A percentile compares a stretch with the other conserved stretches of the same genome.
Conservation (phyloP, 1,140 invertebrate species). For the Zaprionus davidi region DNA sequence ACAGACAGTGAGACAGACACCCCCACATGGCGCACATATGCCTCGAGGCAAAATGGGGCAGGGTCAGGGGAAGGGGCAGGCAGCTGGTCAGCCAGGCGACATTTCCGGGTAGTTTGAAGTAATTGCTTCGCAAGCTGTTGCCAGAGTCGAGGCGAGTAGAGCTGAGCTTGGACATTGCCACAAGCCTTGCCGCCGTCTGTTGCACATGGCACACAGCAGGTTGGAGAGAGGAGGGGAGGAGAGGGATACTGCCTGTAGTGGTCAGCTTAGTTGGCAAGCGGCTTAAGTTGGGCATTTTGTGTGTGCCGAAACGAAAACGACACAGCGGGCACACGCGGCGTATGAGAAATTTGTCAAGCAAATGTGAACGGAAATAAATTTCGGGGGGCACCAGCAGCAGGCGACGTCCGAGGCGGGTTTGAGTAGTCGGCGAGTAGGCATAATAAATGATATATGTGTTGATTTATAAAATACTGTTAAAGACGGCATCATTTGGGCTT, state of each 20-base stretch:
- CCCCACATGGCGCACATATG: slow-evolving; percentile 27
- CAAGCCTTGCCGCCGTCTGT: slow-evolving; percentile 42
- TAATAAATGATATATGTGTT: background rate
- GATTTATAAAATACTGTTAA: background rate
- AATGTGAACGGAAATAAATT: slow-evolving; percentile 60
- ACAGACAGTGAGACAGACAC: slow-evolving; percentile 17
- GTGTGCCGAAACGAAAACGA: slow-evolving; percentile 13
- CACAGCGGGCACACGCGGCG: slow-evolving; percentile 55
- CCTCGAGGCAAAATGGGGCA: background rate
- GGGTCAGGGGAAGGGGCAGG: background rate
- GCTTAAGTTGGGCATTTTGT: slow-evolving; percentile 64
- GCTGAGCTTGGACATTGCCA: slow-evolving; percentile 23
- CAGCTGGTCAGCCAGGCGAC: slow-evolving; percentile 64
- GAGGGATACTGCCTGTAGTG: slow-evolving; percentile 36
- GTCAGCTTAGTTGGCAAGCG: slow-evolving; percentile 76
- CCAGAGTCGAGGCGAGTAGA: slow-evolving; percentile 28
- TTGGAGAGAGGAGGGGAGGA: background rate
- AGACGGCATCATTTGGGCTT: background rate
- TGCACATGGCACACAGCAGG: slow-evolving; percentile 21
- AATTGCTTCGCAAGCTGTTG: slow-evolving; percentile 80
- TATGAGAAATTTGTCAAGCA: slow-evolving; percentile 71
- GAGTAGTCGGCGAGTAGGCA: background rate
- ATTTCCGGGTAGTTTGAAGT: slow-evolving; percentile 81
- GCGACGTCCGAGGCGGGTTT: background rate
- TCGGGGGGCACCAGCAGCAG: slow-evolving; percentile 25